Evolutionary conservation across 2,888 invertebrate genomes (phyloP), one percentile per base, ranked within the genome.

Genomic region (Diploptera punctata): DNA sequence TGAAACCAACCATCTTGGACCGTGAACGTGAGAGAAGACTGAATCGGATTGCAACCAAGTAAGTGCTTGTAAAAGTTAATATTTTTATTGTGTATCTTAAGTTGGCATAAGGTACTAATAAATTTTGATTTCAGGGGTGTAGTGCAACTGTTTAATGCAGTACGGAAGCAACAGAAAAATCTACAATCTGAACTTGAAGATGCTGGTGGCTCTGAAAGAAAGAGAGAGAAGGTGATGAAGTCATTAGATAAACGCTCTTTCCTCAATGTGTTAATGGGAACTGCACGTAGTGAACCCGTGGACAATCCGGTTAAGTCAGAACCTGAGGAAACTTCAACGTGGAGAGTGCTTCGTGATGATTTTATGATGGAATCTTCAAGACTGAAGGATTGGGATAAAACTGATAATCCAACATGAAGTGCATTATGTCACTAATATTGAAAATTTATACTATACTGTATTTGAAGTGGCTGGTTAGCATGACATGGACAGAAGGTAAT

Each of bases 121-220:
- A 19, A 52, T 33, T 18, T n/a, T n/a, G 29, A 57, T 72, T 29
- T 33, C 77, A 93, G 93, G 81, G 97, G 97, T 79, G 95, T 97
- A 0, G 95, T 97, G 0, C 96, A 97, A 80, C 84, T 97, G 75
- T 97, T 97, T 79, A 97, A 97, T 86, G 93, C 95, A 38, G 96
- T 97, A 0, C 89, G 89, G 78, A 88, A 91, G 77, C 96, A 97
- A 81, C 96, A 97, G 82, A 93, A 90, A 81, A 88, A 90, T 70
- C 83, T 96, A 65, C 88, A 90, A 57, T 87, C 86, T 71, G 90
- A 93, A 82, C 81, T 95, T 67, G 84, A 88, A 68, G 68, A 72
- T n/a, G 91, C 88, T 74, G 92, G 93, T n/a, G 86, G 91, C 24
- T 85, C 94, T 43, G 93, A 94, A 81, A 87, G 90, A 29, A 92